Evolutionary conservation across 2,797 vertebrate species (phyloP).

Genomic region (Australoheros facetus): DNA sequence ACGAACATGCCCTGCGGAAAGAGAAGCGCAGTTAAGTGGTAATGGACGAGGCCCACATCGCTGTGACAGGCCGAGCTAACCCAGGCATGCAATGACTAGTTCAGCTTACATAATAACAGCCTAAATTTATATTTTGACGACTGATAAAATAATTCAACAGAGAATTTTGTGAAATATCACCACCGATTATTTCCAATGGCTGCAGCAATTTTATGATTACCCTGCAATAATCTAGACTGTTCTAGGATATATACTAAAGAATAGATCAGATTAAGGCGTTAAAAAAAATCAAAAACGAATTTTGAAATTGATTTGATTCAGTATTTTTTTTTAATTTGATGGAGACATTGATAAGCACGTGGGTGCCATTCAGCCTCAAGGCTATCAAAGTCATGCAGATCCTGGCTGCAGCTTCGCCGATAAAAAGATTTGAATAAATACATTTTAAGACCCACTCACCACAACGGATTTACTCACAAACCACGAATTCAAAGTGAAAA

Average conservation of each 20-base stretch:
- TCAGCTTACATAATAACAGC: constrained; percentile 47
- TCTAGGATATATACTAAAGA: not conserved
- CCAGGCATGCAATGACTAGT: constrained; percentile 23
- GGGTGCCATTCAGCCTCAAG: constrained; percentile 29
- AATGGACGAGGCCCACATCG: constrained; percentile 62
- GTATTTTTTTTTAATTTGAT: constrained; percentile 37
- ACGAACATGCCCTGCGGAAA: constrained; percentile 96
- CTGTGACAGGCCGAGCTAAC: constrained; percentile 63
- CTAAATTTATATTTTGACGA: not conserved
- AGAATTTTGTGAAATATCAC: not conserved
- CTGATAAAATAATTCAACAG: not conserved
- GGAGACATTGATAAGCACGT: constrained; percentile 48
- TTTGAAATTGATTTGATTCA: constrained; percentile 4
- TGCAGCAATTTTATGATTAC: not conserved
- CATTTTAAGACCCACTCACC: constrained; percentile 7
- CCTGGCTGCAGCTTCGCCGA: constrained; percentile 62
- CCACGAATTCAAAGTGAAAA: not conserved
- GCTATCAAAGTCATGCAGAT: constrained; percentile 57
- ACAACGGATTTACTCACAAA: not conserved
- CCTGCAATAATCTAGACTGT: not conserved
- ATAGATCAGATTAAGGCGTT: not conserved
- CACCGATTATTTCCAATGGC: not conserved
- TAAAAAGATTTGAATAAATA: constrained; percentile 76
- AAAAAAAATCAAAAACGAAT: not conserved
- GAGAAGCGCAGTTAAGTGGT: constrained; percentile 58